Evolutionary conservation across 2,888 invertebrate genomes (phyloP), one percentile per base, ranked within the genome.

Genomic region (Leptopilina syphax): DNA sequence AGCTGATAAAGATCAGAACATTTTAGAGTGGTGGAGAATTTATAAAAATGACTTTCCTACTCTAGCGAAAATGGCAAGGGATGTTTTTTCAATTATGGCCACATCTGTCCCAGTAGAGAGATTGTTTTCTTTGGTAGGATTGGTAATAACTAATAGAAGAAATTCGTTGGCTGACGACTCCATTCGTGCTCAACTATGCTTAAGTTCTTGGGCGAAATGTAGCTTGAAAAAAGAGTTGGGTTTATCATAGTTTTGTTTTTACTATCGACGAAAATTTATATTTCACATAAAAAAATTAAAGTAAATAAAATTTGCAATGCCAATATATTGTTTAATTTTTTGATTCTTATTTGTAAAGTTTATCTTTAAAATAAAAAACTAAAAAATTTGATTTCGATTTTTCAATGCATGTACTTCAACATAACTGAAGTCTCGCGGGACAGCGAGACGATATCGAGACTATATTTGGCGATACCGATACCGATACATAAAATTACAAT

Each of bases 11-110:
- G 24, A 73, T 18, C 77, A 65, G 13, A 77, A 81, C 24, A 77
- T 79, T 47, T 50, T 81, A n/a, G 44, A 77, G 4, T 81, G 79
- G 81, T 79, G 79, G 81, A 81, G 79, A 66, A 60, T 57, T 18
- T 63, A 81, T 13, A 13, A 67, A 47, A 27, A 10, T 8, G 63
- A 24, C 10, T 81, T 77, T 79, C 81, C 81, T 13, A 63, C 9
- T 27, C 65, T 79, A 44, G n/a, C 77, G 3, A 44, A 44, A 24
- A 79, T 81, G 65, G 79, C 81, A n/a, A 79, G 70, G 65, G 81
- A 81, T 68, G 34, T 81, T 24, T 50, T 81, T 1, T 24, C 67
- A 24, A 65, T 65, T 2, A 76, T 68, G 60, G 81, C 81, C 9
- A 76, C 81, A 8, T 81, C 81, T 12, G 80, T 81, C 7, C 77